Conservation (phyloP, 2,797 vertebrate genomes). For the Erpetoichthys calabaricus region DNA sequence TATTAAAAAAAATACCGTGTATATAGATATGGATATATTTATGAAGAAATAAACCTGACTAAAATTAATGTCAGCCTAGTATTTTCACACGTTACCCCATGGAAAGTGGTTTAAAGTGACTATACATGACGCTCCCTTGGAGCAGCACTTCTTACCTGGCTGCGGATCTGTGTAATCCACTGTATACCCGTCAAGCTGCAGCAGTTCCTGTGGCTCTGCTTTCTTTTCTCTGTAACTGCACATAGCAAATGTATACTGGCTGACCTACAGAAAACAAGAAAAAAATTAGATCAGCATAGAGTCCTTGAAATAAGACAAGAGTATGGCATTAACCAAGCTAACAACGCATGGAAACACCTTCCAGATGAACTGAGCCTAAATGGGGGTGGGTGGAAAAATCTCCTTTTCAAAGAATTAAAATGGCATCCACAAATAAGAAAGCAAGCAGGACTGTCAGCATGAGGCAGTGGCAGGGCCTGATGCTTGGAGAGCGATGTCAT, state of each 20-base stretch:
- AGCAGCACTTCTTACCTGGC: constrained; percentile 55
- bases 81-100: too few species aligned
- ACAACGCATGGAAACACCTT: not conserved
- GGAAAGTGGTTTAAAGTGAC: too few species aligned
- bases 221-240: constrained; percentile 98
- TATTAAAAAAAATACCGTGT: too few species aligned
- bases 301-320: not conserved
- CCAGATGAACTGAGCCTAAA: constrained; percentile 3
- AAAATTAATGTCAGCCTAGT: too few species aligned
- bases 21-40: too few species aligned
- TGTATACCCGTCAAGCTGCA: constrained; percentile 90
- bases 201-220: constrained; percentile 86
- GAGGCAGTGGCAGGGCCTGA: not conserved
- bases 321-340: not conserved
- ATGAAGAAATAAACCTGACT: too few species aligned
- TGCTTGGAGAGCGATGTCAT: constrained; percentile 37
- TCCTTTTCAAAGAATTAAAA: not conserved
- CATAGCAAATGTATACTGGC: constrained; percentile 97
- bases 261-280: constrained; percentile 61
- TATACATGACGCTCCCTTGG: too few species aligned
- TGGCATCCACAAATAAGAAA: not conserved
- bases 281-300: constrained; percentile 3
- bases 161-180: constrained; percentile 97
- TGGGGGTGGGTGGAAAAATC: not conserved
- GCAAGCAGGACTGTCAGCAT: not conserved